Conservation (phyloP, 2,888 invertebrate genomes). For the Acrocera orbiculus region DNA sequence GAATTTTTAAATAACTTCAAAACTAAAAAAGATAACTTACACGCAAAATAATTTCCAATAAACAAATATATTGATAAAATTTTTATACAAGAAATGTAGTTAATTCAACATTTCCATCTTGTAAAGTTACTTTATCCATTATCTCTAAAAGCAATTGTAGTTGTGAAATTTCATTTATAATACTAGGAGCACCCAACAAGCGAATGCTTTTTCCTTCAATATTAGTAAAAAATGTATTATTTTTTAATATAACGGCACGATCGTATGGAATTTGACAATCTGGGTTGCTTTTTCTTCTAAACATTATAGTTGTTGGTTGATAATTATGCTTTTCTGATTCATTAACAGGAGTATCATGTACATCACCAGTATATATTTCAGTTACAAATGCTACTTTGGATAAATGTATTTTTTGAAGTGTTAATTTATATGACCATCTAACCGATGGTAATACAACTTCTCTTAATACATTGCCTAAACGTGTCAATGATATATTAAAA, state of each 20-base stretch:
- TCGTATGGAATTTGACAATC: conserved; percentile 26
- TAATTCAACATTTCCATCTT: too few relatives aligned
- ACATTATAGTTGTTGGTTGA: conserved; percentile 29
- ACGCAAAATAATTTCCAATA: too few relatives aligned
- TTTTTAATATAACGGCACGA: conserved; percentile 31
- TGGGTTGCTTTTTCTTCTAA: conserved; percentile 21
- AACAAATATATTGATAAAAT: too few relatives aligned
- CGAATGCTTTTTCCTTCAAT: conserved; percentile 31
- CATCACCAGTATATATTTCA: conserved; percentile 25
- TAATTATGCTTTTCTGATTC: conserved; percentile 27
- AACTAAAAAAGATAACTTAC: too few relatives aligned
- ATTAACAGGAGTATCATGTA: conserved; percentile 22
- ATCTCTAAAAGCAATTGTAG: too few relatives aligned
- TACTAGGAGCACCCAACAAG: conserved; percentile 27
- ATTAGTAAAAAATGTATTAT: conserved; percentile 28
- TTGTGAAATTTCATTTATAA: conserved; percentile 20
- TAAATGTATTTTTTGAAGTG: conserved; percentile 20
- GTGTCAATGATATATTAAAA: conserved; percentile 24
- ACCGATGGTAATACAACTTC: conserved; percentile 21
- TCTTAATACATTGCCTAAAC: conserved; percentile 23
- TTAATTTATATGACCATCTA: conserved; percentile 28
- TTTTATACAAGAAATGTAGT: too few relatives aligned
- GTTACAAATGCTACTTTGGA: conserved; percentile 8
- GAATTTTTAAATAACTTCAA: too few relatives aligned
- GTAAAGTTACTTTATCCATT: too few relatives aligned